Evolutionary conservation across 2,888 invertebrate species (phyloP).

Genomic region (Lysandra coridon): DNA sequence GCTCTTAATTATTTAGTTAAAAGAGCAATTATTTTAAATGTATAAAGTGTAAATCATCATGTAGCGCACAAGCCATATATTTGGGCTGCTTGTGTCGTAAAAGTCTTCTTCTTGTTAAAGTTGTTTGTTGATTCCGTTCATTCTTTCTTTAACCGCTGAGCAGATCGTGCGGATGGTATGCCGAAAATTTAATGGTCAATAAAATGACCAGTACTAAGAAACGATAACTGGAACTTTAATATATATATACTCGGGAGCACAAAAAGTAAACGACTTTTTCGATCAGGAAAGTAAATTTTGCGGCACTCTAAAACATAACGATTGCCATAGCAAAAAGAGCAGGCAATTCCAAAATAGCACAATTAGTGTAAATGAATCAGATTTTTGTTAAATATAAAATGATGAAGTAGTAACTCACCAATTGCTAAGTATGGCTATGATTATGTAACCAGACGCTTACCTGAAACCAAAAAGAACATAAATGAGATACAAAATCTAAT

Average conservation of each 20-base stretch:
- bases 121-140: not conserved
- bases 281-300: not conserved
- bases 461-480: not conserved
- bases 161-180: not conserved
- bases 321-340: not conserved
- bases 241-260: not conserved
- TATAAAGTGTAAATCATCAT: not conserved
- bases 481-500: not conserved
- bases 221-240: not conserved
- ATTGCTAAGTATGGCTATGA: not conserved
- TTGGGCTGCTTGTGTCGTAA: not conserved
- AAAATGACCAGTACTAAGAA: conserved; percentile 1
- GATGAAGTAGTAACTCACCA: not conserved
- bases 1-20: not conserved
- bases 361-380: not conserved
- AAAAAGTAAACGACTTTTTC: not conserved
- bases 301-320: not conserved
- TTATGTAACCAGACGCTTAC: not conserved
- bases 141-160: not conserved
- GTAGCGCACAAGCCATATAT: not conserved
- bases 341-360: not conserved
- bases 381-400: not conserved
- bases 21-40: too few relatives aligned
- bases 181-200: not conserved
- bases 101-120: conserved; percentile 5